phyloP scores from a whole-genome alignment of 2,113 vertebrate genomes.

The Danio rerio region GRCz12tu NC_133182.1:48138001-48138500 shows the following conservation, averaged over 20 bases:
- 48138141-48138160: constrained; percentile 24
- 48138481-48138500: constrained; percentile 81
- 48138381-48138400: constrained; percentile 30
- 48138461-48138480: constrained; percentile 87
- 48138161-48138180: constrained; percentile 45
- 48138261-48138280: constrained; percentile 48
- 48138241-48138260: constrained; percentile 25
- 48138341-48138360: constrained; percentile 72
- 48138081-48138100: constrained; percentile 41
- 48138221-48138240: constrained; percentile 52
- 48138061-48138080: neutral
- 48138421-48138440: constrained; percentile 85
- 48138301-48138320: constrained; percentile 41
- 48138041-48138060: constrained; percentile 48
- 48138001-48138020: constrained; percentile 33
- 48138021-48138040: constrained; percentile 38
- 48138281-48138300: constrained; percentile 39
- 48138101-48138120: constrained; percentile 45
- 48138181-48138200: constrained; percentile 48
- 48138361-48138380: constrained; percentile 70
- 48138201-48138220: constrained; percentile 47
- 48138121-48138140: constrained; percentile 40
- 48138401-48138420: constrained; percentile 67
- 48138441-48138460: constrained; percentile 82
- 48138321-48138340: constrained; percentile 65